Conservation (phyloP, 53 echinoderm and acorn worm genomes). For the Mesocentrotus franciscanus region DNA sequence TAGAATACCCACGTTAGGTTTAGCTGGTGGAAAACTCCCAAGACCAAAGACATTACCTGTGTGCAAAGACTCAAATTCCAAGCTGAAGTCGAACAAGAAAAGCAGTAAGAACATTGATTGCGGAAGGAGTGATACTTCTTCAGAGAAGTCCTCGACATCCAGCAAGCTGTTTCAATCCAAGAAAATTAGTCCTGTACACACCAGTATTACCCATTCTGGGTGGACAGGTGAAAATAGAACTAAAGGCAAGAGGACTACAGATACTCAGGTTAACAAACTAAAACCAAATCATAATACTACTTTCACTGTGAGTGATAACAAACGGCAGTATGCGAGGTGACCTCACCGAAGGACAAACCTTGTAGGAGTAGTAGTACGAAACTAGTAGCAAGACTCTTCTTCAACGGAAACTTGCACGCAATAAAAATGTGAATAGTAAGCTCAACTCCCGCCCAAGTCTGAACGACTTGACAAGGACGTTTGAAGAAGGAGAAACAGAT, state of each 20-base stretch:
- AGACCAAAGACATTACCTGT: slow-evolving; percentile 93
- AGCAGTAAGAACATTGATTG: slow-evolving; percentile 63
- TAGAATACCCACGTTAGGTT: slow-evolving; percentile 78
- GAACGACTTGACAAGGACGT: slow-evolving; percentile 81
- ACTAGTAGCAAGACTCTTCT: slow-evolving; percentile 62
- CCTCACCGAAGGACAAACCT: slow-evolving; percentile 52
- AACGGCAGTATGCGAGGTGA: slow-evolving; percentile 65
- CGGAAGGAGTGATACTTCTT: slow-evolving; percentile 58
- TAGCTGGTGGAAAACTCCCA: slow-evolving; percentile 74
- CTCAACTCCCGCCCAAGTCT: slow-evolving; percentile 83
- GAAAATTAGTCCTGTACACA: slow-evolving; percentile 90
- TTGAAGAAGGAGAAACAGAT: slow-evolving; percentile 58
- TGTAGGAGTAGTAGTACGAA: slow-evolving; percentile 60
- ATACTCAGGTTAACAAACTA: slow-evolving; percentile 51
- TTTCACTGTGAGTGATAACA: slow-evolving; percentile 56
- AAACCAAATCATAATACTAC: slow-evolving; percentile 61
- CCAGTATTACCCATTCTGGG: slow-evolving; percentile 83
- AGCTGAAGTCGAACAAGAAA: slow-evolving; percentile 68
- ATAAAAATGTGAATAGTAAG: slow-evolving; percentile 70
- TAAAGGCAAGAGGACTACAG: slow-evolving; percentile 65
- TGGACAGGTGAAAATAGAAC: slow-evolving; percentile 85
- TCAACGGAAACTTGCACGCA: slow-evolving; percentile 69
- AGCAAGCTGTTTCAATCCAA: slow-evolving; percentile 90
- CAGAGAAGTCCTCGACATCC: slow-evolving; percentile 71
- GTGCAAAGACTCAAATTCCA: slow-evolving; percentile 72